Conservation (phyloP, 2,888 invertebrate genomes). For the Tachystola acroxantha region DNA sequence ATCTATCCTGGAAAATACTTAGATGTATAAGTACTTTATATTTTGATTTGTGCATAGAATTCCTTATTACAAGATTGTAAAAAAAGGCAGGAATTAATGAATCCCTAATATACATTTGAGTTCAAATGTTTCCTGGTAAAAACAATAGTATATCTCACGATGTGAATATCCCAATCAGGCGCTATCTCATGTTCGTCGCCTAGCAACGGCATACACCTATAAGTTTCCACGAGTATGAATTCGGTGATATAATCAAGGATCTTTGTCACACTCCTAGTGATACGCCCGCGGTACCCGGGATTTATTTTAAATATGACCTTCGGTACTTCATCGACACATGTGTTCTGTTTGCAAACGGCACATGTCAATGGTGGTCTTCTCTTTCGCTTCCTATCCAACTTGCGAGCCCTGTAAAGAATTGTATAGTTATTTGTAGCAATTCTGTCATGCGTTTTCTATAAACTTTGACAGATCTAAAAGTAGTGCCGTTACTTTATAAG, state of each 20-base stretch:
- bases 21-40: too few relatives aligned
- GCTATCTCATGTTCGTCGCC: slow-evolving; percentile 48
- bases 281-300: slow-evolving; percentile 14
- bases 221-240: slow-evolving; percentile 48
- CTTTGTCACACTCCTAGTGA: slow-evolving; percentile 44
- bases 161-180: slow-evolving; percentile 56
- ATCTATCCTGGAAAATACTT: too few relatives aligned
- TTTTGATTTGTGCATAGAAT: too few relatives aligned
- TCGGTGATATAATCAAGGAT: slow-evolving; percentile 25
- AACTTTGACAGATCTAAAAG: too few relatives aligned
- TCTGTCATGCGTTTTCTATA: too few relatives aligned
- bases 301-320: slow-evolving; percentile 21
- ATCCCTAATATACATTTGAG: too few relatives aligned
- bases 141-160: slow-evolving; percentile 48
- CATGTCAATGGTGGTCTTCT: too few relatives aligned
- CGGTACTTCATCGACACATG: slow-evolving; percentile 23
- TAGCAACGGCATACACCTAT: slow-evolving; percentile 61
- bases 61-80: too few relatives aligned
- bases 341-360: slow-evolving; percentile 22
- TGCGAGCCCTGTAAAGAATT: slow-evolving; percentile 35
- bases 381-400: too few relatives aligned
- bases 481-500: too few relatives aligned
- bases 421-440: too few relatives aligned
- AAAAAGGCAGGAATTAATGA: too few relatives aligned
- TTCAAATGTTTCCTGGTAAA: slow-evolving; percentile 23